phyloP scores from a whole-genome alignment of 2,113 vertebrate species.

The Xenopus laevis region DNA sequence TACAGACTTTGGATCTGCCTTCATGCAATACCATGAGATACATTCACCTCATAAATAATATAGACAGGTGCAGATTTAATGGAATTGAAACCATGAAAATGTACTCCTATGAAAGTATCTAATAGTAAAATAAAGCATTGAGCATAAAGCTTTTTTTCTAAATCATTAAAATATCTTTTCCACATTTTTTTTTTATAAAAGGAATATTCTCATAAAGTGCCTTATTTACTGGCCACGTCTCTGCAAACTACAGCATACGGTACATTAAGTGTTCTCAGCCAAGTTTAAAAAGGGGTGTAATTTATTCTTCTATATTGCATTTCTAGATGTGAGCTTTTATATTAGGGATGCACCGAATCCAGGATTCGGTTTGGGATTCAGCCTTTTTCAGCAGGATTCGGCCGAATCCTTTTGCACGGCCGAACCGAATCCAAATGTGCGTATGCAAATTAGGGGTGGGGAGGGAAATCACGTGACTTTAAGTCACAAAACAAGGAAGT shows the following conservation, averaged over 20 bases:
- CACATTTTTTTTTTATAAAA: constrained; percentile 17
- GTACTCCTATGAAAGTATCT: constrained; percentile 16
- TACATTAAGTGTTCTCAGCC: not conserved
- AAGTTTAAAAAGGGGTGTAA: not conserved
- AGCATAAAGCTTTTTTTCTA: not conserved
- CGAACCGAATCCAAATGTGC: too few species aligned
- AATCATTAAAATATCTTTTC: constrained; percentile 25
- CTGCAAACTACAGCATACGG: not conserved
- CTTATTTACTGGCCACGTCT: constrained; percentile 7
- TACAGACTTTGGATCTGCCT: constrained; percentile 1
- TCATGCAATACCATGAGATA: constrained; percentile 25
- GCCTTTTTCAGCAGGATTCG: too few species aligned
- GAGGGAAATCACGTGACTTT: too few species aligned
- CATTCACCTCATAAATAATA: constrained; percentile 30
- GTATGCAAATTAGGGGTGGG: too few species aligned
- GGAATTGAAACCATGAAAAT: not conserved
- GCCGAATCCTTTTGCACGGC: too few species aligned
- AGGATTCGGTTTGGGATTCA: too few species aligned
- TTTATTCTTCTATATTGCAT: not conserved
- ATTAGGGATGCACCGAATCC: too few species aligned
- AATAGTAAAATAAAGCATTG: constrained; percentile 11
- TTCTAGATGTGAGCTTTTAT: not conserved
- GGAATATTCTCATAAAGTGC: constrained; percentile 30
- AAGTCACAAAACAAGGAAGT: too few species aligned
- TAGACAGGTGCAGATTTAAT: not conserved